Evolutionary conservation across 2,113 vertebrate species (phyloP).

Genomic region (Megaleporinus macrocephalus): DNA sequence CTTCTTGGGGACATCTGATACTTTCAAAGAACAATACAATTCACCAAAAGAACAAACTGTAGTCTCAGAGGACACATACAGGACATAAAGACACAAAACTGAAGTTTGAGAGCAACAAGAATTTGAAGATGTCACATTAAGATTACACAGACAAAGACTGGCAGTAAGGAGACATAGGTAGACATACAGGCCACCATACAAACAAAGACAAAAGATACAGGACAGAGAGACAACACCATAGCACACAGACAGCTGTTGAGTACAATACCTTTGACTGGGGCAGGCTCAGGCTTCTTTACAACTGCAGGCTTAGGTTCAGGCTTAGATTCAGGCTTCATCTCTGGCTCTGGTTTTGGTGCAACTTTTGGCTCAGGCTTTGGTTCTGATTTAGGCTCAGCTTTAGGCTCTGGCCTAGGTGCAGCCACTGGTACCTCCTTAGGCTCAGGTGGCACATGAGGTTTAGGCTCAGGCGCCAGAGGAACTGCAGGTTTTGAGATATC

Average conservation of each 20-base stretch:
- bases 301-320: constrained; percentile 41
- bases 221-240: neutral
- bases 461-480: constrained; percentile 24
- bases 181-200: neutral
- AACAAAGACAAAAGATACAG: neutral
- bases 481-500: constrained; percentile 46
- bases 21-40: constrained; percentile 38
- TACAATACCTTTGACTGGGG: constrained; percentile 65
- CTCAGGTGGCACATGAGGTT: constrained; percentile 33
- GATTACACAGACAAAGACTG: neutral
- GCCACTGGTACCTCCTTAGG: constrained; percentile 18
- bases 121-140: neutral
- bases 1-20: constrained; percentile 28
- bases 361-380: constrained; percentile 3
- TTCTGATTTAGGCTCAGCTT: constrained; percentile 27
- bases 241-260: neutral
- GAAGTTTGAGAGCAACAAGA: neutral
- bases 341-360: constrained; percentile 6
- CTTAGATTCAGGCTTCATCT: constrained; percentile 38
- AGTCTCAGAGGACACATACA: neutral
- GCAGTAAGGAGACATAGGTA: no score
- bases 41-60: neutral
- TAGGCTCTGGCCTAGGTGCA: constrained; percentile 23
- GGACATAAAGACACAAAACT: neutral
- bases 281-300: constrained; percentile 50